These are phyloP conservation scores for Phasia obesa DNA, from an alignment of 2,888 invertebrate species.

Conservation along the genomic window DNA sequence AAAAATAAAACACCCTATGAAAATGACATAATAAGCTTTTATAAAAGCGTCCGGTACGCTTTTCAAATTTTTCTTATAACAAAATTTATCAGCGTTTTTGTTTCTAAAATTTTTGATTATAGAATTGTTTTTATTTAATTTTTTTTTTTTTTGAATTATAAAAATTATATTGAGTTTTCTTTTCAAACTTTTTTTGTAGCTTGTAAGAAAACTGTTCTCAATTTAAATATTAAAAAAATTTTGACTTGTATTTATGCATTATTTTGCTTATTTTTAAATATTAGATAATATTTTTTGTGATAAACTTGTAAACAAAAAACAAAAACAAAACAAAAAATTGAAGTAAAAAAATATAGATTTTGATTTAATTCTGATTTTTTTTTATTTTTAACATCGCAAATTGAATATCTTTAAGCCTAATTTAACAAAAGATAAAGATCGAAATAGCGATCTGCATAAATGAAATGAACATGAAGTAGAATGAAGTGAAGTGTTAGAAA, in stretches of 20 bases:
- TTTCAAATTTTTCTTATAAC: background rate
- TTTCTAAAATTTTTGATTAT: slow-evolving; percentile 1
- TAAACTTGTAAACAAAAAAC: slow-evolving; percentile 31
- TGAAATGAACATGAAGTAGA: too few relatives aligned
- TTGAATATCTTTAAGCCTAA: background rate
- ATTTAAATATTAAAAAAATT: slow-evolving; percentile 8
- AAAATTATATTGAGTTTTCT: slow-evolving; percentile 48
- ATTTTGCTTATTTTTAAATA: slow-evolving; percentile 29
- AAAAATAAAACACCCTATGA: background rate
- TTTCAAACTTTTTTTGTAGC: slow-evolving; percentile 24
- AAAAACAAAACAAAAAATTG: slow-evolving; percentile 12
- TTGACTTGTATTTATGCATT: slow-evolving; percentile 15
- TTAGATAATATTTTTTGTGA: slow-evolving; percentile 55
- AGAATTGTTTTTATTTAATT: slow-evolving; percentile 38
- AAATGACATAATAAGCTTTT: background rate
- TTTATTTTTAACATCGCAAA: background rate
- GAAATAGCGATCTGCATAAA: background rate
- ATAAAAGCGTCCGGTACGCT: slow-evolving; percentile 33
- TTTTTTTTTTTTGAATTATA: slow-evolving; percentile 49
- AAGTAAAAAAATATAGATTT: slow-evolving; percentile 16
- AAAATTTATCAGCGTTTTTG: slow-evolving; percentile 8
- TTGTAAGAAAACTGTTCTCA: slow-evolving; percentile 42
- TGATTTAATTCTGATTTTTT: background rate
- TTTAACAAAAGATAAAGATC: background rate
- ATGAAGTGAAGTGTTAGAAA: background rate